Percentiles rank a stretch among this genome's conserved stretches.
Conservation (phyloP, 1,140 invertebrate genomes). For the Drosophila malerkotliana region DNA sequence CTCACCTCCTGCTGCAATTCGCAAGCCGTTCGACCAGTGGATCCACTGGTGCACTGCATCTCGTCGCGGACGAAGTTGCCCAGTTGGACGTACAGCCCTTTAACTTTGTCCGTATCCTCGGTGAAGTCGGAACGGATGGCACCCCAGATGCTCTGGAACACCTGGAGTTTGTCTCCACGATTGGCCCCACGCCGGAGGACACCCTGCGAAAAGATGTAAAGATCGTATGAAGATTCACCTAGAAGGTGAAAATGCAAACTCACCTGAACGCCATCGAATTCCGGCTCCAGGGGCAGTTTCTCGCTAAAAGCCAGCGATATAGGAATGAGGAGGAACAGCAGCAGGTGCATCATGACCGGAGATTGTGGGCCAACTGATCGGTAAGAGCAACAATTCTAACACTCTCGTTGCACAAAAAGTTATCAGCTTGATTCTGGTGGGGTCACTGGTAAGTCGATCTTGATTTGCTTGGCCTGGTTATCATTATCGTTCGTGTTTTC, state of each 20-base stretch:
- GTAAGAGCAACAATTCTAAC: neutral
- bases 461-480: slow-evolving; percentile 29
- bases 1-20: slow-evolving; percentile 49
- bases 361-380: neutral
- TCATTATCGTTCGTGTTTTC: neutral
- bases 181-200: slow-evolving; percentile 20
- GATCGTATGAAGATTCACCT: neutral
- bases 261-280: slow-evolving; percentile 31
- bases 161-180: slow-evolving; percentile 37
- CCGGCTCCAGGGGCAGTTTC: slow-evolving; percentile 1
- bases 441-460: slow-evolving; percentile 38
- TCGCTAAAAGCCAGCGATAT: neutral
- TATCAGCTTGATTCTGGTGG: neutral
- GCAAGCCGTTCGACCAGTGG: slow-evolving; percentile 18
- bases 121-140: slow-evolving; percentile 37
- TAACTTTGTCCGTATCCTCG: slow-evolving; percentile 41
- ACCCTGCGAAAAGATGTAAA: neutral
- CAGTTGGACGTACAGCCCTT: slow-evolving; percentile 34
- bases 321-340: neutral
- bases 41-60: slow-evolving; percentile 24
- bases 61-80: slow-evolving; percentile 25
- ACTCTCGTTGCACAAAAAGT: neutral
- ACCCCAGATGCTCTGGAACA: slow-evolving; percentile 50
- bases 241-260: neutral
- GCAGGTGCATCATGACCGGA: slow-evolving; percentile 5